Evolutionary conservation across 2,797 vertebrate species (phyloP).

Genomic region (Protosalanx chinensis): DNA sequence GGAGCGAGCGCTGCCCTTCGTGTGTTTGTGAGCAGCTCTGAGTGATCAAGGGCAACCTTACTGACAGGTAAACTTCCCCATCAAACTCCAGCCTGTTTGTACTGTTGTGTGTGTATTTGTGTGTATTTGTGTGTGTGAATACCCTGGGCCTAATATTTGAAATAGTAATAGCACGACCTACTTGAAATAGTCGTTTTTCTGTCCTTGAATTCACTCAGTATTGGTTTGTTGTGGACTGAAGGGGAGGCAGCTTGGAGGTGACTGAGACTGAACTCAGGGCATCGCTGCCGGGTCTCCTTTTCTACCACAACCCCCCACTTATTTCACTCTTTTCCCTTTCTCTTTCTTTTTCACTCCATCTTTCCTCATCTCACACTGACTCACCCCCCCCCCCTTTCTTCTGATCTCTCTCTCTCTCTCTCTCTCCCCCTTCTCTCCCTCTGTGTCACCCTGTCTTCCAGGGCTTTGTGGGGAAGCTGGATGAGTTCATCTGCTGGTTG

Average conservation of each 20-base stretch:
- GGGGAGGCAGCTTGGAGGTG: neutral
- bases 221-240: neutral
- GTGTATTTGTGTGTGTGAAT: neutral
- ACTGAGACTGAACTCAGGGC: neutral
- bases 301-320: neutral
- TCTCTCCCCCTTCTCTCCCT: neutral
- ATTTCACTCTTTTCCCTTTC: neutral
- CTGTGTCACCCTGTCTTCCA: slow-evolving; percentile 43
- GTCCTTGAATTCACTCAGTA: slow-evolving; percentile 6
- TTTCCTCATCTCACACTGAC: neutral
- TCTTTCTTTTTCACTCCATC: slow-evolving; percentile 1
- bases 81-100: slow-evolving; percentile 1
- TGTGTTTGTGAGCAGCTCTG: slow-evolving; percentile 15
- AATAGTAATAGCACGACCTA: no score
- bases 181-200: slow-evolving; percentile 12
- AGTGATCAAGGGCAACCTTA: slow-evolving; percentile 41
- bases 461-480: slow-evolving; percentile 93
- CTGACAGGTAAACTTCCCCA: slow-evolving; percentile 28
- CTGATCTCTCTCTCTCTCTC: neutral
- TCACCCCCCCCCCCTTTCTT: slow-evolving; percentile 2
- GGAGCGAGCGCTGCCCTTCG: slow-evolving; percentile 3
- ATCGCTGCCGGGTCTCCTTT: neutral
- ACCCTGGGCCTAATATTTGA: neutral
- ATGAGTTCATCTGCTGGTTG: slow-evolving; percentile 94
- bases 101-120: slow-evolving; percentile 12